Evolutionary conservation across 2,888 invertebrate genomes (phyloP), one percentile per base, ranked within the genome.

Genomic region (Erpobdella octoculata): DNA sequence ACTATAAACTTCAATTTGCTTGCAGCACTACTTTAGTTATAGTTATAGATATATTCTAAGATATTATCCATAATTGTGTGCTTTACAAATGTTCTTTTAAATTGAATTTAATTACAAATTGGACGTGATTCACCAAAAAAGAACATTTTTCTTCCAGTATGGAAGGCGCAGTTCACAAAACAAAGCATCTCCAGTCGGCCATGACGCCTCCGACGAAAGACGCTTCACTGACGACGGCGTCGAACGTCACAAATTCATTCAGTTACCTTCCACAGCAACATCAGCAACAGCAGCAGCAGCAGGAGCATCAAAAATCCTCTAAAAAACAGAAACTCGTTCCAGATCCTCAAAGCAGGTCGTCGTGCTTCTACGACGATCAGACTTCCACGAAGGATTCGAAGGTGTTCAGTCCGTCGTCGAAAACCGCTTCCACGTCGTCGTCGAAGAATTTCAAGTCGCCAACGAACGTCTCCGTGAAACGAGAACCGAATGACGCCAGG

Each of bases 331-430:
- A 53, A 53, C 21, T 9, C n/a, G 21, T 28, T 15, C 53, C 53
- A 28, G 53, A 21, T 6, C 28, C 53, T n/a, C 53, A 53, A 28
- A n/a, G 21, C 28, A 21, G 53, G 8, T 28, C 53, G 21, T 53
- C 53, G n/a, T 53, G 53, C 28, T 53, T 53, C 18, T 53, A 53
- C 21, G 53, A 53, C 53, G 28, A n/a, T n/a, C n/a, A n/a, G n/a
- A n/a, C n/a, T n/a, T n/a, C n/a, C n/a, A n/a, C n/a, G n/a, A n/a
- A n/a, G n/a, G n/a, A n/a, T n/a, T n/a, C n/a, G n/a, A n/a, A n/a
- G n/a, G n/a, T n/a, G n/a, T n/a, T n/a, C n/a, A n/a, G n/a, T n/a
- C n/a, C n/a, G 53, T 18, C 5, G 46, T 46, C 53, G 53, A 53
- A 53, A 53, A 15, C 53, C 21, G 28, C 53, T 28, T 21, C 1